Evolutionary conservation across 2,797 vertebrate genomes (phyloP).

Genomic region (Lepus townsendii): DNA sequence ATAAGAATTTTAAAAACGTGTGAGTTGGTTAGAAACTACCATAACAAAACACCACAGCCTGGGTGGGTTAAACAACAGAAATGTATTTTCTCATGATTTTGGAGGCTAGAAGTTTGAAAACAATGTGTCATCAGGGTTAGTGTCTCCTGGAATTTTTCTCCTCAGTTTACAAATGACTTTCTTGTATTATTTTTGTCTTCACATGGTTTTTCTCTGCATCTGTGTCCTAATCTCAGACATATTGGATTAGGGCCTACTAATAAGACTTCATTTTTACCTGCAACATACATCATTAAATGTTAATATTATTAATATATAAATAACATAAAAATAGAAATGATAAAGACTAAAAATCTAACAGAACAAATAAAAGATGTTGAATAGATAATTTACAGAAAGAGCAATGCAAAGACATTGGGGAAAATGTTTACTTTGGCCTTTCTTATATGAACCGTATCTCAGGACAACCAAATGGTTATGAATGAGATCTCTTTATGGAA

Average conservation of each 20-base stretch:
- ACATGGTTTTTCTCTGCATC: not conserved
- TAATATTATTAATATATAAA: not conserved
- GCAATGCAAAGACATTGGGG: not conserved
- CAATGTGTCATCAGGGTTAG: not conserved
- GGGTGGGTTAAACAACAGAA: not conserved
- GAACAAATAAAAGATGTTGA: not conserved
- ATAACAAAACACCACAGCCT: not conserved
- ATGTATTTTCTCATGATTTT: not conserved
- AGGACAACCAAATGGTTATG: not conserved
- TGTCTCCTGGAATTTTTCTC: not conserved
- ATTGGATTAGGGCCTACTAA: not conserved
- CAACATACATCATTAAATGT: not conserved
- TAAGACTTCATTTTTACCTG: not conserved
- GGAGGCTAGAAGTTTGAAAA: not conserved
- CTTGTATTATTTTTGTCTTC: not conserved
- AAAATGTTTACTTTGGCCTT: not conserved
- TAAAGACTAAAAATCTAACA: slow-evolving; percentile 9
- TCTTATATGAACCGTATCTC: not conserved
- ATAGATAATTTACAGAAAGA: not conserved
- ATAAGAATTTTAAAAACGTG: not conserved
- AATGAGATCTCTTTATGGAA: not conserved
- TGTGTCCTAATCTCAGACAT: not conserved
- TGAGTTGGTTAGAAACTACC: not conserved
- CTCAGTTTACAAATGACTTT: not conserved
- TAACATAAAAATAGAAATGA: not conserved